Evolutionary conservation across 2,113 vertebrate species (phyloP).

Genomic region (Salvelinus sp.): DNA sequence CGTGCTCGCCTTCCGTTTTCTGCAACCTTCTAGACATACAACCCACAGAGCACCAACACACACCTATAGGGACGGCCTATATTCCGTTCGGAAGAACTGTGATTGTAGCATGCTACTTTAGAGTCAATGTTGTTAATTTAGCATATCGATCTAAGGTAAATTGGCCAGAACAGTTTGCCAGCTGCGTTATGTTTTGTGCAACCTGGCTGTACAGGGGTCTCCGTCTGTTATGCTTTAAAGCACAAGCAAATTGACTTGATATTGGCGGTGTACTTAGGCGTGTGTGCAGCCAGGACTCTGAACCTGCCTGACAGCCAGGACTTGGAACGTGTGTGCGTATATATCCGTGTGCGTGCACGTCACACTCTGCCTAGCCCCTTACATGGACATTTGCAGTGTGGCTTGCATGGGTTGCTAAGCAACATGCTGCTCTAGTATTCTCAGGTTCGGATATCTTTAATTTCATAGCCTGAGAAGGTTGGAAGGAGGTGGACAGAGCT

Average conservation of each 20-base stretch:
- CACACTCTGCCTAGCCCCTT: slow-evolving; percentile 47
- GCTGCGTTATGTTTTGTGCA: neutral
- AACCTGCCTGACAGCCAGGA: no score
- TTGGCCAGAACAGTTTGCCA: no score
- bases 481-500: slow-evolving; percentile 40
- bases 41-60: neutral
- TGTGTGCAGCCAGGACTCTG: no score
- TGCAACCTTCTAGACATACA: neutral
- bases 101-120: neutral
- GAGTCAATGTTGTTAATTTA: neutral
- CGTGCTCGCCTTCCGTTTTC: no score
- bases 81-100: neutral
- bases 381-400: slow-evolving; percentile 64
- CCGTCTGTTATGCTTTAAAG: neutral
- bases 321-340: slow-evolving; percentile 29
- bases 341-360: slow-evolving; percentile 7
- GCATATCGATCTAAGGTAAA: neutral
- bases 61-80: neutral
- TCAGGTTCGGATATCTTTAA: slow-evolving; percentile 63
- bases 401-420: slow-evolving; percentile 72
- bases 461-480: slow-evolving; percentile 50
- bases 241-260: slow-evolving; percentile 21
- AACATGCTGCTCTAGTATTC: slow-evolving; percentile 67
- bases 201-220: neutral
- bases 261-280: no score